These are phyloP conservation scores for Eudyptes chrysolophus DNA, from an alignment of 2,113 vertebrate genomes.

Conservation along the genomic window DNA sequence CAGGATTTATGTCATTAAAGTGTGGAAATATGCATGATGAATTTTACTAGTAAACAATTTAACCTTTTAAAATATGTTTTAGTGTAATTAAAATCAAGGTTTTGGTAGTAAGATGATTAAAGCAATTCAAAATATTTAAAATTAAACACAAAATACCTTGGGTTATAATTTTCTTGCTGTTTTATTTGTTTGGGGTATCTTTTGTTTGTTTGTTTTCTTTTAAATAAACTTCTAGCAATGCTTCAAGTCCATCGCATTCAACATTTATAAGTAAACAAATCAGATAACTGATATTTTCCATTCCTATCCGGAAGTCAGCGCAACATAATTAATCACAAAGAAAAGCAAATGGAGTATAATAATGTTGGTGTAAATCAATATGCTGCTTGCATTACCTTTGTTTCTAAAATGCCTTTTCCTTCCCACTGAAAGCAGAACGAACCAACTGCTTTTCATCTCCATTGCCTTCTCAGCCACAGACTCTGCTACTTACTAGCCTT, in stretches of 20 bases:
- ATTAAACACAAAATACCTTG: background rate
- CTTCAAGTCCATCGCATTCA: background rate
- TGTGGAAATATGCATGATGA: background rate
- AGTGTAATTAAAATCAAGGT: background rate
- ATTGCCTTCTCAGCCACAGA: background rate
- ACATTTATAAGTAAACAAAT: conserved; percentile 7
- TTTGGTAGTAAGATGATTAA: background rate
- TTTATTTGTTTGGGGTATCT: background rate
- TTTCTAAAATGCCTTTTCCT: background rate
- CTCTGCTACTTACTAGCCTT: background rate
- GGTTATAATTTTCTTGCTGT: background rate
- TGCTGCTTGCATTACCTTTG: background rate
- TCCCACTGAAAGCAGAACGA: background rate
- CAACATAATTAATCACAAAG: background rate
- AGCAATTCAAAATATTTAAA: background rate
- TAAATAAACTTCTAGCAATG: background rate
- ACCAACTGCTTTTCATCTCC: background rate
- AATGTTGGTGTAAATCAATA: background rate
- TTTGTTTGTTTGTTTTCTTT: background rate
- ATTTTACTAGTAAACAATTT: background rate
- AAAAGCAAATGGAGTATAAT: background rate
- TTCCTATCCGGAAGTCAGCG: background rate
- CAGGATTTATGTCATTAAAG: background rate
- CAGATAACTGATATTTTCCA: background rate
- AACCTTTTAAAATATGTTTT: background rate